phyloP scores from a whole-genome alignment of 2,113 vertebrate genomes.

The Eclectus roratus region DNA sequence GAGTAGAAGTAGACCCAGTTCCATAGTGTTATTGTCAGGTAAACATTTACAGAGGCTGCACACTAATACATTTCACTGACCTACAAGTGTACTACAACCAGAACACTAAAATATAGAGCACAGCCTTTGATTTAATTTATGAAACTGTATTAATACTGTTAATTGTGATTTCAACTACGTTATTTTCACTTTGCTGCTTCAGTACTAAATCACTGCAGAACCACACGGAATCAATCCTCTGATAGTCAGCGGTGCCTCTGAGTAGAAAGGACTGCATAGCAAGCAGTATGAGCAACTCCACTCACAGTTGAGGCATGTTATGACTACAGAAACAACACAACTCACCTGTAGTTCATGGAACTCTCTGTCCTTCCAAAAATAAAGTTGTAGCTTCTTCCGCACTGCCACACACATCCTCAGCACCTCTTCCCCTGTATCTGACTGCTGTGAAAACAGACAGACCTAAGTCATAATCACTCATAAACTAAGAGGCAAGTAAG shows the following conservation, averaged over 20 bases:
- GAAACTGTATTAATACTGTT: neutral
- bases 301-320: neutral
- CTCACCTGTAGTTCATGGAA: slow-evolving; percentile 89
- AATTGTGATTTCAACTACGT: neutral
- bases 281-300: neutral
- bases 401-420: slow-evolving; percentile 96
- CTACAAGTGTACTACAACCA: neutral
- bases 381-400: slow-evolving; percentile 93
- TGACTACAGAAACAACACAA: neutral
- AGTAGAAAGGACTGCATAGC: neutral
- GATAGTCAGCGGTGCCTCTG: neutral
- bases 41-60: neutral
- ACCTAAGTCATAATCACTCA: neutral
- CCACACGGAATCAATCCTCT: fast-evolving
- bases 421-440: slow-evolving; percentile 83
- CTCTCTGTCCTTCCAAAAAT: slow-evolving; percentile 96
- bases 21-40: neutral
- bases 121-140: neutral
- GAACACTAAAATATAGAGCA: neutral
- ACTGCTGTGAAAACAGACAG: slow-evolving; percentile 76
- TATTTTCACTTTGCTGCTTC: neutral
- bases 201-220: neutral
- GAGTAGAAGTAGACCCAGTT: neutral
- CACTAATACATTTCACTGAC: neutral
- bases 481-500: neutral